Percentiles rank a stretch among this genome's conserved stretches.
Evolutionary conservation across 2,797 vertebrate species (phyloP).

Genomic region (Telmatherina bonti): DNA sequence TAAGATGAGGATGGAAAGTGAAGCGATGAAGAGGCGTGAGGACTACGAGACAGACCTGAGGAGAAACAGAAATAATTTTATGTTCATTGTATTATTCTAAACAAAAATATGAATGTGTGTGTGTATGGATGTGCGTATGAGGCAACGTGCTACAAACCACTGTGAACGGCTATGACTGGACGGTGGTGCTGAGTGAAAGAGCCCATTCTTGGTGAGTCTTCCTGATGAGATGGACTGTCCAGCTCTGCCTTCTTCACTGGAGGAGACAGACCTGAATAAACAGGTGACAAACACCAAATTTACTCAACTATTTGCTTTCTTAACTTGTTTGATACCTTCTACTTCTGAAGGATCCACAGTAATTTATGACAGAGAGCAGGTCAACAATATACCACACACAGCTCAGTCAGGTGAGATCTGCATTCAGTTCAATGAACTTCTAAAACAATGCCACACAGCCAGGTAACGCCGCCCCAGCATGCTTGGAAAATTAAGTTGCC

Average conservation of each 20-base stretch:
- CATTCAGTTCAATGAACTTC: neutral
- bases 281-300: neutral
- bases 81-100: neutral
- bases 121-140: neutral
- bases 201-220: conserved; percentile 92
- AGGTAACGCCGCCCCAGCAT: neutral
- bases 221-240: conserved; percentile 96
- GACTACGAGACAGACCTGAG: conserved; percentile 91
- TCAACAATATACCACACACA: neutral
- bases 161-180: conserved; percentile 98
- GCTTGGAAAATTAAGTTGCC: neutral
- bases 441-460: neutral
- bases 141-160: conserved; percentile 82
- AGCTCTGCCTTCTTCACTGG: conserved; percentile 96
- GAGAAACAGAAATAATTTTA: neutral
- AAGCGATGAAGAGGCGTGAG: conserved; percentile 92
- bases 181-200: conserved; percentile 97
- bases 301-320: neutral
- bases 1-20: conserved; percentile 95
- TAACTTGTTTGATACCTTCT: neutral
- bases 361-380: neutral
- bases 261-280: conserved; percentile 90
- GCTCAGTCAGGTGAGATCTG: neutral
- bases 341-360: neutral
- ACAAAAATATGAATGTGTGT: no score